phyloP scores from a whole-genome alignment of 2,797 vertebrate genomes.

The Prunella strophiata region DNA sequence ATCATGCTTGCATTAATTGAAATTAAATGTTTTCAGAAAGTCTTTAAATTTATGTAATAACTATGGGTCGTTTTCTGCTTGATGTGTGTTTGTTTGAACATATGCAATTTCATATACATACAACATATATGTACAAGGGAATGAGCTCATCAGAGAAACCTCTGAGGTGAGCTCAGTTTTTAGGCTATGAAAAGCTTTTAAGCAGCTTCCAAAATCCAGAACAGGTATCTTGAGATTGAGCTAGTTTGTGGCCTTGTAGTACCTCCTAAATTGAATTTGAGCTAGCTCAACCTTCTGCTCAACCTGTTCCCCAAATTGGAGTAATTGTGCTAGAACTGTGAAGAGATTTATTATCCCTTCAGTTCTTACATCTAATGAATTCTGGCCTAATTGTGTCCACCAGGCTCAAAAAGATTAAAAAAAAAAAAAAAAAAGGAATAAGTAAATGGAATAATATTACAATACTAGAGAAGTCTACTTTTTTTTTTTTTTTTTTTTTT shows the following conservation, averaged over 20 bases:
- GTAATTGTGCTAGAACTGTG: not conserved
- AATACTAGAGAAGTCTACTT: not conserved
- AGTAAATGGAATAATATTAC: not conserved
- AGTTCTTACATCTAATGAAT: not conserved
- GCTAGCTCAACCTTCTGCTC: constrained; percentile 7
- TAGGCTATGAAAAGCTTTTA: not conserved
- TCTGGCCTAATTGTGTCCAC: not conserved
- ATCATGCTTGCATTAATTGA: not conserved
- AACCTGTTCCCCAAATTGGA: not conserved
- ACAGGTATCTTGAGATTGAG: not conserved
- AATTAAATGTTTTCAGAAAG: not conserved
- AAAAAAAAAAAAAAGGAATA: not conserved
- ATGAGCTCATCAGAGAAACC: not conserved
- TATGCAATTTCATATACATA: no score
- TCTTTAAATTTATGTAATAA: not conserved
- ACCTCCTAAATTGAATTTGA: constrained; percentile 8
- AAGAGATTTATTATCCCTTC: constrained; percentile 2
- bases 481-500: not conserved
- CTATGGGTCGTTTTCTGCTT: not conserved
- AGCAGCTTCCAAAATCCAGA: not conserved
- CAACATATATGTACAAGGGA: not conserved
- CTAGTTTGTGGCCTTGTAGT: not conserved
- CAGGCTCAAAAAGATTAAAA: not conserved
- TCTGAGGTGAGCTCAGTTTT: not conserved
- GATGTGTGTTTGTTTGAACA: not conserved